phyloP scores from a whole-genome alignment of 2,113 vertebrate genomes.

The Guaruba guarouba region DNA sequence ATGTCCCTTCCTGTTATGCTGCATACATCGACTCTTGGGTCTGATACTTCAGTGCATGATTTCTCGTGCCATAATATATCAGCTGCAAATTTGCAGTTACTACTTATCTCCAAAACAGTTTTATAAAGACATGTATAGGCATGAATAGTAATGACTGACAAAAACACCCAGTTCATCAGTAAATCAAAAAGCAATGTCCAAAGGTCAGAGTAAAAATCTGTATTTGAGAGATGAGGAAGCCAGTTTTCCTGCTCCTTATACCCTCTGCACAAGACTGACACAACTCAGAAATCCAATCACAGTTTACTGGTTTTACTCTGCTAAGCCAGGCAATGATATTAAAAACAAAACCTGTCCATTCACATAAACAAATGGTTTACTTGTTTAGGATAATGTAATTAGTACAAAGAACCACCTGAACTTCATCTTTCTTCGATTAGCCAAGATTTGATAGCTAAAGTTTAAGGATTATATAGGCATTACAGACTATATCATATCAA shows the following conservation, averaged over 20 bases:
- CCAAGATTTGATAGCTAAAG: not conserved
- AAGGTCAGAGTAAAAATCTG: not conserved
- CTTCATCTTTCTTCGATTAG: not conserved
- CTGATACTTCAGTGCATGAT: not conserved
- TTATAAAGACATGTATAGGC: not conserved
- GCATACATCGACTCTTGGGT: not conserved
- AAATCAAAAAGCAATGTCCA: not conserved
- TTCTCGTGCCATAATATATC: not conserved
- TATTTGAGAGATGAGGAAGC: not conserved
- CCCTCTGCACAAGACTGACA: not conserved
- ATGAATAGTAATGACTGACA: not conserved
- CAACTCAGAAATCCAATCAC: not conserved
- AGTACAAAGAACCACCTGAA: not conserved
- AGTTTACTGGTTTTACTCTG: not conserved
- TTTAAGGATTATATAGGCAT: not conserved
- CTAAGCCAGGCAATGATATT: not conserved
- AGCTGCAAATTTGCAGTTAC: not conserved
- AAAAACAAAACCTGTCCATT: not conserved
- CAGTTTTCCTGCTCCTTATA: not conserved
- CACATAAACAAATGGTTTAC: not conserved
- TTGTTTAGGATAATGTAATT: not conserved
- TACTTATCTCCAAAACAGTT: not conserved
- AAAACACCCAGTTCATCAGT: not conserved
- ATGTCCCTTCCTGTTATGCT: not conserved
- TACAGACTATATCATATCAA: not conserved